These are phyloP conservation scores for Eolophus roseicapilla DNA, from an alignment of 2,113 vertebrate genomes.

Conservation along the genomic window DNA sequence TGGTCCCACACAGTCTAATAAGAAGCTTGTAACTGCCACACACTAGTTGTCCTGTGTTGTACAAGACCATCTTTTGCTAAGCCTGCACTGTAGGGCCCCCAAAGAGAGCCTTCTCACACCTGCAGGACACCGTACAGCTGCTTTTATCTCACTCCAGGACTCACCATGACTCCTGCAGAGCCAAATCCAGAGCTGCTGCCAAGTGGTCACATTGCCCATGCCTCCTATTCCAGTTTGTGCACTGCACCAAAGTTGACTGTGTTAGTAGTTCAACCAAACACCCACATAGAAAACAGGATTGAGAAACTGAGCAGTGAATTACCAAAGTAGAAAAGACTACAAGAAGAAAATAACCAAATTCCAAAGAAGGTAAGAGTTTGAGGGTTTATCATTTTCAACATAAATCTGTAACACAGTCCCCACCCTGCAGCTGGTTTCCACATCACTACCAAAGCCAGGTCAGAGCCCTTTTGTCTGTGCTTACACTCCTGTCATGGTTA, in stretches of 20 bases:
- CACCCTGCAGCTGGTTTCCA: neutral
- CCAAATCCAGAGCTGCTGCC: neutral
- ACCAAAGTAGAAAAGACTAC: neutral
- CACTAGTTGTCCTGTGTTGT: fast-evolving
- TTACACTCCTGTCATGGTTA: neutral
- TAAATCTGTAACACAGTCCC: fast-evolving
- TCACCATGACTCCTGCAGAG: neutral
- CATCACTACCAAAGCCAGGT: neutral
- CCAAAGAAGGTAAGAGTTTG: neutral
- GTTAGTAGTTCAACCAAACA: neutral
- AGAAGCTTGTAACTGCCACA: neutral
- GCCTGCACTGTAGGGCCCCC: neutral
- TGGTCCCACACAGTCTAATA: fast-evolving
- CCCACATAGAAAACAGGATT: fast-evolving
- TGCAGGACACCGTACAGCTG: neutral
- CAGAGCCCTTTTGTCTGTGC: neutral
- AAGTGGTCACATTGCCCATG: neutral
- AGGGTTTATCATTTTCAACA: neutral
- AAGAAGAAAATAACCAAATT: conserved; percentile 11
- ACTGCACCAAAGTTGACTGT: neutral
- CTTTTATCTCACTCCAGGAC: neutral
- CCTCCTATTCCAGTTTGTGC: neutral
- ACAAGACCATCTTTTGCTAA: neutral
- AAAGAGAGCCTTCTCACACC: neutral
- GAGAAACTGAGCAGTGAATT: neutral